Evolutionary conservation across 2,888 invertebrate genomes (phyloP), one percentile per base, ranked within the genome.

Genomic region (Rosalia funebris): DNA sequence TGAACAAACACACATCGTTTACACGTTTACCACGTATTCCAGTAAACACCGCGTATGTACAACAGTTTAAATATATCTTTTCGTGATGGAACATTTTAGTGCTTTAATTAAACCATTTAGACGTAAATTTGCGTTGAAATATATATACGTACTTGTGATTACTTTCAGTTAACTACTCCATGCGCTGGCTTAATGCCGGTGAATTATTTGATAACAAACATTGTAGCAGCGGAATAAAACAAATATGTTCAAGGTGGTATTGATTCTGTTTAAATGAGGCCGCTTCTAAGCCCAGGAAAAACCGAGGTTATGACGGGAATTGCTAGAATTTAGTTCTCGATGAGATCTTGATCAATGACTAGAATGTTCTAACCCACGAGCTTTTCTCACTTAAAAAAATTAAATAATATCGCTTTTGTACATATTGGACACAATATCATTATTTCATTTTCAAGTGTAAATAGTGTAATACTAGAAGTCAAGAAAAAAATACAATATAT

Each of bases 91-190:
- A 39, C 37, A 20, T 50, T 50, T 50, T 39, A 50, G 12, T 7
- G 20, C 50, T 25, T 25, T 50, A 50, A 50, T 50, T 39, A 50
- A 39, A 25, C 50, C 20, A 37, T 39, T 48, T 50, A 50, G 20
- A 50, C 50, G 25, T 50, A 50, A 50, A 50, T 50, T 50, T 25
- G 14, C 37, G 50, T 31, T n/a, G 25, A 50, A 50, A 25, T 50
- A 50, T 50, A 36, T 48, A 50, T 50, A n/a, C 20, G 39, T 14
- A 25, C 39, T 39, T 39, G 12, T 19, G 50, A 50, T 50, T 50
- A 50, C 25, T 20, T 39, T 50, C 25, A 39, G 50, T 50, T 50
- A 39, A 50, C 39, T 50, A n/a, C 39, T 25, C n/a, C 25, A 11
- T 36, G 37, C 25, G 25, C 10, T 39, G 25, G 37, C n/a, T 50